These are phyloP conservation scores for Nephrotoma guestfalica DNA, from an alignment of 2,888 invertebrate genomes.

Conservation along the genomic window DNA sequence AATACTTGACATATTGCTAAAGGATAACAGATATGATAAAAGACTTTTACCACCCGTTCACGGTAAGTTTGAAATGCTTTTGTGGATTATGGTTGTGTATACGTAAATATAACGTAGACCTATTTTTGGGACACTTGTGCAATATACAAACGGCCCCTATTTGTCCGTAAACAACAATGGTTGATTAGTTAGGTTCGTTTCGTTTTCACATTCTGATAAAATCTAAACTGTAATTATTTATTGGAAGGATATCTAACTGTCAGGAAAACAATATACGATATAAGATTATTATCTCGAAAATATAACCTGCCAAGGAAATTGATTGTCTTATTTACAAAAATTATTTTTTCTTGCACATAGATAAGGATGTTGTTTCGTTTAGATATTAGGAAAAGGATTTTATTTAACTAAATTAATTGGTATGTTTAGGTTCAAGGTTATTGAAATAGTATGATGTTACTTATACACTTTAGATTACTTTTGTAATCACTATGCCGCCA, in stretches of 20 bases:
- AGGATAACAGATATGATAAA: conserved; percentile 82
- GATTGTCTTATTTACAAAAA: not conserved
- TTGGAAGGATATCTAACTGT: not conserved
- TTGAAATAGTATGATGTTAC: too few relatives aligned
- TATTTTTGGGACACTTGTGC: too few relatives aligned
- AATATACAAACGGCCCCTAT: not conserved
- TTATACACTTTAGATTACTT: too few relatives aligned
- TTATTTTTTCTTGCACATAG: not conserved
- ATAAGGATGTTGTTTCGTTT: not conserved
- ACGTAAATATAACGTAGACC: not conserved
- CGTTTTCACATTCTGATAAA: not conserved
- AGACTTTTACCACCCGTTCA: conserved; percentile 80
- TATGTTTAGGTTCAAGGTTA: too few relatives aligned
- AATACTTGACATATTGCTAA: conserved; percentile 78
- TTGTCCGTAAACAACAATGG: not conserved
- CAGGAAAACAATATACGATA: not conserved
- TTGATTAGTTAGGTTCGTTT: not conserved
- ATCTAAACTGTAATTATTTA: not conserved
- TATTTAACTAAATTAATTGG: not conserved
- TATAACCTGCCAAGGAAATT: not conserved
- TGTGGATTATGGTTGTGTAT: not conserved
- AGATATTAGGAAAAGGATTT: not conserved
- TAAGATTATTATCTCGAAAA: not conserved
- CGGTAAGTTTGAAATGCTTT: conserved; percentile 39
- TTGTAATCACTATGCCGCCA: too few relatives aligned